Base-by-base conservation (phyloP, 2,113 vertebrate species). In the Carlito syrichta region DNA sequence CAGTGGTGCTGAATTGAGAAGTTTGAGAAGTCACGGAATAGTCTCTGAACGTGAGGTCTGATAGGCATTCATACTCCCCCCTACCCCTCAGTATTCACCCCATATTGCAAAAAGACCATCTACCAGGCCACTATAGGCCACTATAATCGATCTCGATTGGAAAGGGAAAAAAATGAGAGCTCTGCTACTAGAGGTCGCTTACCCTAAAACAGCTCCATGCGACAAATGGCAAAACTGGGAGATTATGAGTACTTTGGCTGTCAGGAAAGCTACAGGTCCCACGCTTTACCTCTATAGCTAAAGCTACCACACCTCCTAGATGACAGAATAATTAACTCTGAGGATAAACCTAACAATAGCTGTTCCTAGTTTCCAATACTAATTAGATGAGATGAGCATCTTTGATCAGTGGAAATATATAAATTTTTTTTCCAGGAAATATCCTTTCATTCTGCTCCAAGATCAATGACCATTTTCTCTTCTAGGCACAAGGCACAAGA, bases 261-360 rank as follows among this genome's bases (percentile, higher is more conserved):
- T 27, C 63, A 30, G 73, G 16, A 11, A 0, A 9, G 23, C 45
- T 16, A 0, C 13, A 40, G 48, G n/a, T 50, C 16, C 8, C 43
- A 2, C 38, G 25, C 23, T 87, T 17, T 6, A 9, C 19, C 27
- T 50, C 22, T 35, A 0, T 19, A 19, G 20, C 38, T 73, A 8
- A 6, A 50, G n/a, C 43, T 6, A 6, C 20, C 38, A 10, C 6
- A 5, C 9, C n/a, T 62, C 17, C 43, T 22, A 38, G 2, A 52
- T 9, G 58, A 73, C 7, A 60, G 35, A 62, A 45, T 4, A 17
- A 40, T 2, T 60, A 17, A 52, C 19, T 30, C 54, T 8, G 17
- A 54, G 19, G 45, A 45, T 40, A 14, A 45, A 63, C 32, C 20
- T 0, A 17, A n/a, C 19, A 0, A 2, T 0, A 1, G 56, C 48